phyloP scores from a whole-genome alignment of 2,888 invertebrate genomes.

The Molorchus minor region DNA sequence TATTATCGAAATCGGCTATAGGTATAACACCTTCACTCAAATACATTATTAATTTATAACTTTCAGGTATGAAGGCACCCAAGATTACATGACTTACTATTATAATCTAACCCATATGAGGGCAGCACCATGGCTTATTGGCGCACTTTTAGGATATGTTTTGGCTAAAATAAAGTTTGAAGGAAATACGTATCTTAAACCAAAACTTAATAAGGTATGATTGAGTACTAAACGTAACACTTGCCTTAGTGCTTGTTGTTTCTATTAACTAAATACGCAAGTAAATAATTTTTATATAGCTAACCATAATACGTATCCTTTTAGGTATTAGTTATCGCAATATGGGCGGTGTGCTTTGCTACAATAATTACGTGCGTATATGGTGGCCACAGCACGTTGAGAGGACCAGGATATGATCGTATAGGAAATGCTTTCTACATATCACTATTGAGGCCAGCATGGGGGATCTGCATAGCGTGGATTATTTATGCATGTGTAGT shows the following conservation, averaged over 20 bases:
- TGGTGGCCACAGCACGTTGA: constrained; percentile 36
- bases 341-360: constrained; percentile 21
- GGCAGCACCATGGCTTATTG: constrained; percentile 46
- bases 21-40: not conserved
- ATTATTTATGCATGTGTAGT: constrained; percentile 62
- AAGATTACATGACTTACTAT: constrained; percentile 32
- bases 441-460: constrained; percentile 59
- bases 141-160: constrained; percentile 42
- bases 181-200: not conserved
- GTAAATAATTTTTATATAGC: not conserved
- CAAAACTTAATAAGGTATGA: constrained; percentile 18
- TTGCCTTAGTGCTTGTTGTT: not conserved
- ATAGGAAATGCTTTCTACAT: constrained; percentile 41
- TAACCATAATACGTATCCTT: not conserved
- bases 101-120: constrained; percentile 42
- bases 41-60: too few species aligned
- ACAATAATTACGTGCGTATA: constrained; percentile 37
- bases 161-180: constrained; percentile 35
- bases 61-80: not conserved
- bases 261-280: too few species aligned
- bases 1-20: not conserved
- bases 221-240: constrained; percentile 1
- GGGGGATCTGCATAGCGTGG: constrained; percentile 63
- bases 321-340: constrained; percentile 1
- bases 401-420: constrained; percentile 32